Base-by-base conservation (phyloP, 2,113 vertebrate genomes). In the Oreochromis niloticus region DNA sequence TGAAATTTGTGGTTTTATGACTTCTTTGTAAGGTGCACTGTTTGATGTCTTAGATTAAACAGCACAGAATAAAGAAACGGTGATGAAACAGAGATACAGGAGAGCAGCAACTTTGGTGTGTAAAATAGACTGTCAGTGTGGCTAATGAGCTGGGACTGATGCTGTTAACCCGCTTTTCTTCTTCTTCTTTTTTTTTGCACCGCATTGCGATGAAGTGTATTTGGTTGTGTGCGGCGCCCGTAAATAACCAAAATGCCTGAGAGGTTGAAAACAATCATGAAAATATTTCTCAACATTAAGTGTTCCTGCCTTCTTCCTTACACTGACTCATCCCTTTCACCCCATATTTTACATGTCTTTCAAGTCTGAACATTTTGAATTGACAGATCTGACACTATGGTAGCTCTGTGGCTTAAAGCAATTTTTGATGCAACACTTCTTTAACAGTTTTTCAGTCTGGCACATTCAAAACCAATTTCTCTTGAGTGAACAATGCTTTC, bases 21-120 rank as follows among this genome's bases (percentile, higher is more conserved):
- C 24, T 81, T 89, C 82, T 92, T 88, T 92, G 85, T 87, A 82
- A 90, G 83, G 85, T 61, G 46, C 39, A 17, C 13, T 43, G n/a
- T 94, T 92, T 94, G 88, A 93, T 92, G 84, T 86, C 63, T 84
- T 32, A 83, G 86, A 95, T 93, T 92, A 92, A 95, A 93, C 88
- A 19, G 61, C 3, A 22, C 83, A 19, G 41, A 81, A 68, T 86
- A 84, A 92, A 88, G 81, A 16, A 66, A 50, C 4, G 2, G 57
- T 43, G 88, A 91, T 89, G 63, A 87, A 89, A 90, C 22, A 16
- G 83, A 87, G 80, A 78, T 73, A 82, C 48, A 75, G 34, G 30
- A 68, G 19, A 85, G 75, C 82, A 46, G 79, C 57, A 75, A 61
- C 85, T 54, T 83, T 84, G 75, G 56, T 84, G 80, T 82, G 83